These are phyloP conservation scores for Lota lota DNA, from an alignment of 2,113 vertebrate species.

Conservation along the genomic window DNA sequence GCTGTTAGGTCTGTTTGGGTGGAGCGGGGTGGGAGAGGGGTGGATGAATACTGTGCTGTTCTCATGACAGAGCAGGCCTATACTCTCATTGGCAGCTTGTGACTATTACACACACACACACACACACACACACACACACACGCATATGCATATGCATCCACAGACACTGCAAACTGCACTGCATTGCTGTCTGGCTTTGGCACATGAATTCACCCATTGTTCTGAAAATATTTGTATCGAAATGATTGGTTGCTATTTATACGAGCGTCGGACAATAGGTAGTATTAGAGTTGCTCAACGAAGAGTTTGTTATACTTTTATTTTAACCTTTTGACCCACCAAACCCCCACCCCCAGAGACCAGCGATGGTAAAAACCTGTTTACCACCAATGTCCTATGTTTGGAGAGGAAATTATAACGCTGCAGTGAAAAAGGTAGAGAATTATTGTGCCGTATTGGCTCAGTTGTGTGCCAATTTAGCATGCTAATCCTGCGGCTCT, in stretches of 20 bases:
- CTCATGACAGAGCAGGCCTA: conserved; percentile 62
- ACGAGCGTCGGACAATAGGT: conserved; percentile 35
- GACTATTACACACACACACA: conserved; percentile 59
- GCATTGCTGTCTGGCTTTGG: conserved; percentile 56
- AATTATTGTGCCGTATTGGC: conserved; percentile 60
- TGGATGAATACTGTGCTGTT: conserved; percentile 64
- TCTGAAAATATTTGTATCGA: conserved; percentile 60
- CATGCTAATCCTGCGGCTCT: conserved; percentile 56
- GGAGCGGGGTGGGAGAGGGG: conserved; percentile 22
- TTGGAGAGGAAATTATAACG: too few relatives aligned
- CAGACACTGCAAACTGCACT: conserved; percentile 24
- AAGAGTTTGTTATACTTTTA: conserved; percentile 51
- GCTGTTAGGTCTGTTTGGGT: conserved; percentile 24
- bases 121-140: conserved; percentile 14
- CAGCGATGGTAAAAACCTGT: conserved; percentile 31
- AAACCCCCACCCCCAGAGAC: background rate
- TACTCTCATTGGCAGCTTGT: conserved; percentile 73
- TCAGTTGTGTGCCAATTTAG: conserved; percentile 61
- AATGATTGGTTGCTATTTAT: conserved; percentile 65
- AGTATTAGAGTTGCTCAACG: conserved; percentile 27
- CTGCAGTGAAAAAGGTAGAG: conserved; percentile 6
- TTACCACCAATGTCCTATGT: conserved; percentile 10
- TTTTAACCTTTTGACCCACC: conserved; percentile 39
- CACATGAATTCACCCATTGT: conserved; percentile 73
- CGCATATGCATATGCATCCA: conserved; percentile 24